These are phyloP conservation scores for Subacronicta megacephala DNA, from an alignment of 2,888 invertebrate species.

Conservation along the genomic window DNA sequence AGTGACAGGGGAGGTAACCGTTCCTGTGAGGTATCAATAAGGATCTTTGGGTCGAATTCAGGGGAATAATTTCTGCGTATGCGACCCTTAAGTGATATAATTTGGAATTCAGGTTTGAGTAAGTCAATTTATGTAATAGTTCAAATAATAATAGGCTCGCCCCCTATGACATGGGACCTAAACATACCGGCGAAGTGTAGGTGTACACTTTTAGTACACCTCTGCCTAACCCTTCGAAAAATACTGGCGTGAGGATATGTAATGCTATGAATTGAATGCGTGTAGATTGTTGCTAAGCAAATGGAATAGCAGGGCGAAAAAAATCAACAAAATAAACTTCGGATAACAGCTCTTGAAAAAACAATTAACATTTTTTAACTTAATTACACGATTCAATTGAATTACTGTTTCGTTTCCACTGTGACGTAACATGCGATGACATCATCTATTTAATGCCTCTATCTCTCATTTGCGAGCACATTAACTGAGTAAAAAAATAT, in stretches of 20 bases:
- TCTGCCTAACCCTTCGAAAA: too few relatives aligned
- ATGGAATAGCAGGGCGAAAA: too few relatives aligned
- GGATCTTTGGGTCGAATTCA: slow-evolving; percentile 31
- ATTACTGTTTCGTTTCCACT: slow-evolving; percentile 36
- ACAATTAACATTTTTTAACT: slow-evolving; percentile 22
- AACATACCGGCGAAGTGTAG: too few relatives aligned
- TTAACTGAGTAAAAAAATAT: slow-evolving; percentile 50
- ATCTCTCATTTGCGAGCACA: slow-evolving; percentile 53
- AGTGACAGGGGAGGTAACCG: slow-evolving; percentile 11
- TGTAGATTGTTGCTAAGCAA: too few relatives aligned
- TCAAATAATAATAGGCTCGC: too few relatives aligned
- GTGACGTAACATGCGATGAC: slow-evolving; percentile 38
- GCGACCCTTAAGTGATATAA: slow-evolving; percentile 41
- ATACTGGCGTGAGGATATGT: too few relatives aligned
- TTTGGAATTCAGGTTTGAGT: slow-evolving; percentile 20
- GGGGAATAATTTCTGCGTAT: slow-evolving; percentile 29
- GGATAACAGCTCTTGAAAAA: slow-evolving; percentile 11
- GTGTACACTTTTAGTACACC: too few relatives aligned
- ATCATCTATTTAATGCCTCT: slow-evolving; percentile 53
- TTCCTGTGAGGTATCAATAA: slow-evolving; percentile 50
- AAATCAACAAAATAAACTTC: slow-evolving; percentile 5
- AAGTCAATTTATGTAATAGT: neutral
- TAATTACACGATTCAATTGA: slow-evolving; percentile 32
- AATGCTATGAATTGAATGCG: too few relatives aligned
- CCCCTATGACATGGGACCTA: too few relatives aligned